Percentiles rank a stretch among this genome's conserved stretches.
Conservation (phyloP, 1,140 invertebrate species). For the Anastrepha ludens region DNA sequence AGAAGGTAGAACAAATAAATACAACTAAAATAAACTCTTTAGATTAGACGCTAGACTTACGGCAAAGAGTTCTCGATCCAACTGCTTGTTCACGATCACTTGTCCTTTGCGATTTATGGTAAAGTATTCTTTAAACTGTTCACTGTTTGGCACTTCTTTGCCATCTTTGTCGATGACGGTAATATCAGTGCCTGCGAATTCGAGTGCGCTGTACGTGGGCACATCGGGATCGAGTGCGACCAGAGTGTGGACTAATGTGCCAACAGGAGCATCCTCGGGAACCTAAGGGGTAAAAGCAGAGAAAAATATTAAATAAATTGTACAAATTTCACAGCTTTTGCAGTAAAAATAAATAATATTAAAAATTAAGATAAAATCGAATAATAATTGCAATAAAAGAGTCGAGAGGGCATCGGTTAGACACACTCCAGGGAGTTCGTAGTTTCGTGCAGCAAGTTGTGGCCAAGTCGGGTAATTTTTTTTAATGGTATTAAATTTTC, state of each 20-base stretch:
- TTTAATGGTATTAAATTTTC: too few species aligned
- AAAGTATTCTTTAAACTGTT: conserved; percentile 83
- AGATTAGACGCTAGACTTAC: conserved; percentile 57
- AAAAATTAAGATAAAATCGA: background rate
- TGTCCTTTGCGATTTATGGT: conserved; percentile 82
- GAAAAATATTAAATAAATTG: conserved; percentile 18
- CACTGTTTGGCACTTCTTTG: conserved; percentile 80
- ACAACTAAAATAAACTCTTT: background rate
- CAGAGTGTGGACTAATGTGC: conserved; percentile 83
- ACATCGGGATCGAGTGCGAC: conserved; percentile 89
- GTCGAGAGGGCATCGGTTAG: too few species aligned
- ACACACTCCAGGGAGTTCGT: too few species aligned
- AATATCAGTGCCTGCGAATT: conserved; percentile 83
- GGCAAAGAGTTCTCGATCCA: conserved; percentile 72
- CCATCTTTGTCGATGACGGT: conserved; percentile 89
- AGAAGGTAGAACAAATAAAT: background rate
- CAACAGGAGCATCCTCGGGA: conserved; percentile 85
- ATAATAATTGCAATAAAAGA: background rate
- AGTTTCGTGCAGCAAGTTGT: too few species aligned
- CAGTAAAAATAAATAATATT: background rate
- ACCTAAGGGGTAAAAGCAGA: conserved; percentile 69
- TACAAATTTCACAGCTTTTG: background rate
- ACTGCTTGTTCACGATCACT: conserved; percentile 78
- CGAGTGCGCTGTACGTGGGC: conserved; percentile 80
- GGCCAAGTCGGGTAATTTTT: too few species aligned